phyloP scores from a whole-genome alignment of 2,797 vertebrate genomes.

The Micromesistius poutassou region DNA sequence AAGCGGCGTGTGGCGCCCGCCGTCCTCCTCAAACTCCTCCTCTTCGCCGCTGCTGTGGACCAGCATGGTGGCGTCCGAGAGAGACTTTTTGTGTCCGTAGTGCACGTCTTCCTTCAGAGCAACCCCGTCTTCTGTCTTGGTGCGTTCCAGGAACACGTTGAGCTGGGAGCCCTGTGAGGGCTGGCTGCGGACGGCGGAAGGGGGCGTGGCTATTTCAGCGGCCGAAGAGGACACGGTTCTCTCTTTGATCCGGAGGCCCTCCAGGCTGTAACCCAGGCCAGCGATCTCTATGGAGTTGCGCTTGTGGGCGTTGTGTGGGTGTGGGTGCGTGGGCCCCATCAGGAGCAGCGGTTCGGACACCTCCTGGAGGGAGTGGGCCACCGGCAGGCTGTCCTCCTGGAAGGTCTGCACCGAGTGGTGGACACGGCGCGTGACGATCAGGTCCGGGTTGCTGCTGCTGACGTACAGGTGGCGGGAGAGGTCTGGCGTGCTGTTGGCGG shows the following conservation, averaged over 20 bases:
- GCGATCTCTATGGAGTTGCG: conserved; percentile 95
- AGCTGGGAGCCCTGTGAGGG: conserved; percentile 79
- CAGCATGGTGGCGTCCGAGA: conserved; percentile 96
- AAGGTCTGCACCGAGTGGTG: conserved; percentile 99
- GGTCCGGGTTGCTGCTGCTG: conserved; percentile 95
- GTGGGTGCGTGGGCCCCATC: conserved; percentile 72
- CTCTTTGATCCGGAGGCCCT: conserved; percentile 89
- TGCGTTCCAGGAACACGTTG: conserved; percentile 76
- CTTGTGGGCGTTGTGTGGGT: conserved; percentile 81
- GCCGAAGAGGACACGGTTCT: conserved; percentile 81
- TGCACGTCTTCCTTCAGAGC: conserved; percentile 72
- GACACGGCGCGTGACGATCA: conserved; percentile 91
- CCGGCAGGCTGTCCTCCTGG: conserved; percentile 95
- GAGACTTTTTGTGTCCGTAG: conserved; percentile 91
- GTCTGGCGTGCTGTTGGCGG: conserved; percentile 96
- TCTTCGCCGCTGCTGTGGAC: conserved; percentile 95
- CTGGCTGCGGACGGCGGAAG: conserved; percentile 52
- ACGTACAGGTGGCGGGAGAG: conserved; percentile 90
- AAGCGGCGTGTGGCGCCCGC: conserved; percentile 66
- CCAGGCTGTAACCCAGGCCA: conserved; percentile 82
- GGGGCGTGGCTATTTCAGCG: conserved; percentile 69
- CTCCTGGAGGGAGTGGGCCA: conserved; percentile 96
- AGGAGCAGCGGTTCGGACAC: conserved; percentile 89
- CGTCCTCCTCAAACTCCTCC: conserved; percentile 86
- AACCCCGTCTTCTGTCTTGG: conserved; percentile 72